These are phyloP conservation scores for Solea solea DNA, from an alignment of 2,113 vertebrate species.

Conservation along the genomic window DNA sequence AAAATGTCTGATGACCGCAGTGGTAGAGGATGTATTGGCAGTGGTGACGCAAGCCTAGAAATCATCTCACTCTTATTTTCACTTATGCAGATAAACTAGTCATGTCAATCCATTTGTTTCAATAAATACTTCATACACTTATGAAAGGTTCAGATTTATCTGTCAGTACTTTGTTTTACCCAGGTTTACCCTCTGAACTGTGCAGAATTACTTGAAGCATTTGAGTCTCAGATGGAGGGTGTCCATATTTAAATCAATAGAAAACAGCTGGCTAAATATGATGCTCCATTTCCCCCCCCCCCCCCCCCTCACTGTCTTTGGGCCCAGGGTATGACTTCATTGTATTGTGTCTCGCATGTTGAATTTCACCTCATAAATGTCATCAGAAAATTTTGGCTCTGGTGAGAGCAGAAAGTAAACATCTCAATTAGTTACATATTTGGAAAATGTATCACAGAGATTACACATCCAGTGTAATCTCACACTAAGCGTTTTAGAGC, in stretches of 20 bases:
- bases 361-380: conserved; percentile 22
- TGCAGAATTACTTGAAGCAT: conserved; percentile 41
- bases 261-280: conserved; percentile 56
- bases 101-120: conserved; percentile 55
- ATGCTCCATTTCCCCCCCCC: conserved; percentile 26
- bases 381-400: conserved; percentile 5
- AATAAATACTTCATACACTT: conserved; percentile 68
- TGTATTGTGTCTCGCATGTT: conserved; percentile 10
- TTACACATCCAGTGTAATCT: background rate
- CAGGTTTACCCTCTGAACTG: conserved; percentile 28
- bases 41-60: conserved; percentile 14
- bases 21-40: background rate
- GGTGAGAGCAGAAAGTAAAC: conserved; percentile 15
- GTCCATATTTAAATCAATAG: conserved; percentile 48
- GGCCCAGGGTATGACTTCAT: conserved; percentile 15
- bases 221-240: conserved; percentile 19
- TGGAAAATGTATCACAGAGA: conserved; percentile 35
- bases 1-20: background rate
- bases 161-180: conserved; percentile 37
- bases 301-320: conserved; percentile 21
- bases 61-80: conserved; percentile 58
- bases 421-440: conserved; percentile 26
- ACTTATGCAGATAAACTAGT: conserved; percentile 37
- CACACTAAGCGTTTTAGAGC: conserved; percentile 38
- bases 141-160: conserved; percentile 67